phyloP scores from a whole-genome alignment of 53 echinoderm and acorn worm species.

The Arbacia lixula region DNA sequence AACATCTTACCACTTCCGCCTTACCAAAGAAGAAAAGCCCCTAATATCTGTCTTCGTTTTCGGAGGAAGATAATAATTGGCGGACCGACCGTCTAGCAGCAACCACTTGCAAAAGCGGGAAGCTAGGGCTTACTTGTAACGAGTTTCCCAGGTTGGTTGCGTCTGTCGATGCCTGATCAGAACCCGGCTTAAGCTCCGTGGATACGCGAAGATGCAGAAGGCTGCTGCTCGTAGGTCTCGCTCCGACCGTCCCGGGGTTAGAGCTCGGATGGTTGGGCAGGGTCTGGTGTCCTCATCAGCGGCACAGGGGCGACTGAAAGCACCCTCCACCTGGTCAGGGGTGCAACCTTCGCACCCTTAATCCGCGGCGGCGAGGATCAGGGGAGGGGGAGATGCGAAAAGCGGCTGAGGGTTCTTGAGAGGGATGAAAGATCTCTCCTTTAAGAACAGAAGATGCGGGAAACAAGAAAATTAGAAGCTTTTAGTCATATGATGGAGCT shows the following conservation, averaged over 20 bases:
- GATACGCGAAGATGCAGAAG: slow-evolving; percentile 7
- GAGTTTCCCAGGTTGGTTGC: slow-evolving; percentile 27
- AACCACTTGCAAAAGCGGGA: slow-evolving; percentile 6
- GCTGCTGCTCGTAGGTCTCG: slow-evolving; percentile 6
- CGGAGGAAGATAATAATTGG: no score
- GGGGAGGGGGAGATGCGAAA: not conserved
- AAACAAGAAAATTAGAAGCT: no score
- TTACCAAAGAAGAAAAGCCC: no score
- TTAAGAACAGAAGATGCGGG: not conserved
- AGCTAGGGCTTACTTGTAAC: slow-evolving; percentile 18
- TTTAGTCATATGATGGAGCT: no score
- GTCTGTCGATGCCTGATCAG: slow-evolving; percentile 37
- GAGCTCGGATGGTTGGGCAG: slow-evolving; percentile 15
- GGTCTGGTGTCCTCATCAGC: slow-evolving; percentile 30
- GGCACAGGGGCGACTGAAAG: slow-evolving; percentile 1
- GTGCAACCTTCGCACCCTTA: slow-evolving; percentile 32
- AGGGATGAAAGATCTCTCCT: slow-evolving; percentile 31
- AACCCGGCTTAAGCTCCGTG: slow-evolving; percentile 14
- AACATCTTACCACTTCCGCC: no score
- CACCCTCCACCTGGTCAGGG: not conserved
- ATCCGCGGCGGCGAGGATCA: not conserved
- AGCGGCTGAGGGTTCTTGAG: slow-evolving; percentile 2
- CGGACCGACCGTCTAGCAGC: slow-evolving; percentile 16
- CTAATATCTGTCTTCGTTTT: no score
- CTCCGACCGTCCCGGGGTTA: slow-evolving; percentile 21